These are phyloP conservation scores for Eudemis profundana DNA, from an alignment of 2,888 invertebrate species.

Conservation along the genomic window DNA sequence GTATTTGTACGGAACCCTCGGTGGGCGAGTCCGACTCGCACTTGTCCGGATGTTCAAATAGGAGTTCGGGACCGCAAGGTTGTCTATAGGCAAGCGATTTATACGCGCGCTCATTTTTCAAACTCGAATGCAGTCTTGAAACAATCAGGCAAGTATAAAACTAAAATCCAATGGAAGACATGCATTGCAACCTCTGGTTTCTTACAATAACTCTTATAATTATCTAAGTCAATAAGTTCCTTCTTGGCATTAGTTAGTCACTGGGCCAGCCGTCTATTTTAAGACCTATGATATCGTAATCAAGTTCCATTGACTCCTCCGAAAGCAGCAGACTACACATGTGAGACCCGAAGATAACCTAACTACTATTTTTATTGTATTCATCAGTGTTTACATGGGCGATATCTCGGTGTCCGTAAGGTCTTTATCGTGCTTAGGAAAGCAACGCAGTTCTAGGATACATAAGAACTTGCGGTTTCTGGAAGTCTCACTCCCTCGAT, in stretches of 20 bases:
- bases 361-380: constrained; percentile 23
- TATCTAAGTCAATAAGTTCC: neutral
- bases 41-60: too few relatives aligned
- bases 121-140: too few relatives aligned
- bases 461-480: neutral
- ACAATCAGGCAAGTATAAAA: too few relatives aligned
- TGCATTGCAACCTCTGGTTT: neutral
- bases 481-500: neutral
- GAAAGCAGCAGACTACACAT: constrained; percentile 15
- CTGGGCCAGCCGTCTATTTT: constrained; percentile 11
- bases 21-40: too few relatives aligned
- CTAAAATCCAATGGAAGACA: too few relatives aligned
- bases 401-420: constrained; percentile 2
- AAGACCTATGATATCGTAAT: constrained; percentile 3
- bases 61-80: too few relatives aligned
- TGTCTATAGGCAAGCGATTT: too few relatives aligned
- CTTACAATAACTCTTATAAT: neutral
- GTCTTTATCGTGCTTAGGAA: constrained; percentile 10
- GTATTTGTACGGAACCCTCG: too few relatives aligned
- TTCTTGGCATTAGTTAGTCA: neutral
- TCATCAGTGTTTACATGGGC: constrained; percentile 15
- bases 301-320: constrained; percentile 24
- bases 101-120: too few relatives aligned
- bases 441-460: neutral
- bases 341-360: constrained; percentile 27